Evolutionary conservation across 2,888 invertebrate species (phyloP), one percentile per base, ranked within the genome.

Genomic region (Drosophila quinaria): DNA sequence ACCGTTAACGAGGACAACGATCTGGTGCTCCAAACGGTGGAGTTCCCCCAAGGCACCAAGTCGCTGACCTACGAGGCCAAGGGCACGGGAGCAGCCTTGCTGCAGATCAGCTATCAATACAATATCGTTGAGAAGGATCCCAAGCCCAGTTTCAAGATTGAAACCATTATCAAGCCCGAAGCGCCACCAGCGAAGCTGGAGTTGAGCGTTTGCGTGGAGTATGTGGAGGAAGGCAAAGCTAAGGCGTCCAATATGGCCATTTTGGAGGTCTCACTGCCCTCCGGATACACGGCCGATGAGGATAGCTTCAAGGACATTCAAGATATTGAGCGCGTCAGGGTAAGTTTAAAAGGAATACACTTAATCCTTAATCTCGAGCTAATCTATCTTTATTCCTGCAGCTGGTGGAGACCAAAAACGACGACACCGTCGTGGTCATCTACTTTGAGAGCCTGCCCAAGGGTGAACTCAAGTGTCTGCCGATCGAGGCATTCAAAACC

Each of bases 201-300:
- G 90, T 94, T 98, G 35, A 96, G 96, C 10, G 95, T 97, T 51
- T 98, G 98, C 90, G 95, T 96, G 49, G 95, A 96, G 95, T 97
- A 94, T 22, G 77, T 85, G 5, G 92, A 90, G 22, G 87, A 83
- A 9, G 87, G 94, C 37, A 74, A 80, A 15, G 62, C 80, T 0
- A 94, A 95, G 81, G 94, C 95, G 29, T 95, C 96, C 77, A 98
- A 98, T 77, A 96, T 98, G 95, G 97, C 97, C n/a, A 95, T 98
- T 1, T 95, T 98, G 94, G 97, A 98, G 88, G 96, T 98, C 0
- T 95, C 95, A 65, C 94, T 98, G 69, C 98, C 98, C 0, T 98
- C 98, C 0, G 98, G 98, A 25, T 98, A 97, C 91, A 95, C 96
- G 0, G 96, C 97, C 0, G 97, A 98, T 81, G 94, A 95, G 83